Evolutionary conservation across 1,140 invertebrate genomes (phyloP).

Genomic region (Ostrea denselamellosa): DNA sequence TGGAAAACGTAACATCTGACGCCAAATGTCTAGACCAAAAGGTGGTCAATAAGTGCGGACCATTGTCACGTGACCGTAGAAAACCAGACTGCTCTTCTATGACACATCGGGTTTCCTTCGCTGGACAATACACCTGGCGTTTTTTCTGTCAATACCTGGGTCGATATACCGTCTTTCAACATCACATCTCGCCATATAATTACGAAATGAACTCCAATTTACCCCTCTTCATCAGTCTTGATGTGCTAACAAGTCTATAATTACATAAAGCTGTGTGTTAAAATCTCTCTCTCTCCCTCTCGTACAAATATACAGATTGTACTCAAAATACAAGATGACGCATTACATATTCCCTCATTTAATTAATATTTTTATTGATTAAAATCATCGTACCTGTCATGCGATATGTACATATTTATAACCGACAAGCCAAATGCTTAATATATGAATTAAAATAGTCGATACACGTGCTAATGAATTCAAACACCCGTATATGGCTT

Average conservation of each 20-base stretch:
- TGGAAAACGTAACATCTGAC: background rate
- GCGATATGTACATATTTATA: background rate
- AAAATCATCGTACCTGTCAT: background rate
- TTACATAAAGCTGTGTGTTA: background rate
- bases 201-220: slow-evolving; percentile 1
- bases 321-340: no score
- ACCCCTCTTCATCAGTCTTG: background rate
- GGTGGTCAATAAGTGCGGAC: background rate
- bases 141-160: background rate
- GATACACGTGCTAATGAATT: background rate
- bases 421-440: background rate
- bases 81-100: background rate
- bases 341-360: background rate
- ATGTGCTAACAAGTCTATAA: background rate
- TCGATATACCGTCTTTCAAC: background rate
- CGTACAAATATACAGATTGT: no score
- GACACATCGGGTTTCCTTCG: background rate
- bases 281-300: no score
- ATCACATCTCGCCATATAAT: background rate
- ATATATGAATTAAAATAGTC: background rate
- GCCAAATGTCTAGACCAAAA: background rate
- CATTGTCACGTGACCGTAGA: background rate
- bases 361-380: slow-evolving; percentile 1
- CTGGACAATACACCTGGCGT: background rate
- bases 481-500: background rate